phyloP scores from a whole-genome alignment of 2,797 vertebrate genomes.

The Rachycentron canadum region DNA sequence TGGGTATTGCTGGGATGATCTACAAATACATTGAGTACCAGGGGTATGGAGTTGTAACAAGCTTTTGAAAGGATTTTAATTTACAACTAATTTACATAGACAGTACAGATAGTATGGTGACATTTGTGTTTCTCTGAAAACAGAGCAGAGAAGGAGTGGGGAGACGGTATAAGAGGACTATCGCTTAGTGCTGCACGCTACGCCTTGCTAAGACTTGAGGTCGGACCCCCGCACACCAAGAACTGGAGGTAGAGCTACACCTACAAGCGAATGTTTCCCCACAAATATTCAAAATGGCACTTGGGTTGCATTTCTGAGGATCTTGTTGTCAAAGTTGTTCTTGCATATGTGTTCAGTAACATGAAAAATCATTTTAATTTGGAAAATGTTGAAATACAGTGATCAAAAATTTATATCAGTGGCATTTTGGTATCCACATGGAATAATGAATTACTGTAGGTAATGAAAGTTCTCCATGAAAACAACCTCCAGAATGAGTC shows the following conservation, averaged over 20 bases:
- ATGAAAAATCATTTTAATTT: background rate
- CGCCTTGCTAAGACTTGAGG: conserved; percentile 92
- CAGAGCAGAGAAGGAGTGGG: conserved; percentile 99
- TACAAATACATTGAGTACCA: conserved; percentile 99
- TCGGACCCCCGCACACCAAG: conserved; percentile 97
- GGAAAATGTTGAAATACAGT: background rate
- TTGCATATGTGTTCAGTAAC: background rate
- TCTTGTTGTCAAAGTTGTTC: background rate
- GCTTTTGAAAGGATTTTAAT: background rate
- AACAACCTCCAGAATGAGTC: background rate
- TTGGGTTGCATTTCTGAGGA: background rate
- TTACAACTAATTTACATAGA: no score
- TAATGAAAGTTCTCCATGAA: background rate
- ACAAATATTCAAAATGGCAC: background rate
- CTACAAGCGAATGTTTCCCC: background rate
- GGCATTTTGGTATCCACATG: background rate
- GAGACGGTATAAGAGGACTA: conserved; percentile 96
- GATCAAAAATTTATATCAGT: background rate
- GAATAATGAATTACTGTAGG: background rate
- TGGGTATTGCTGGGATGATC: conserved; percentile 98
- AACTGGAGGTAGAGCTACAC: conserved; percentile 92
- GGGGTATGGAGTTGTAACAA: conserved; percentile 84
- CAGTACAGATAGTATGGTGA: background rate
- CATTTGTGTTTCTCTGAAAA: conserved; percentile 24
- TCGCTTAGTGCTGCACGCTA: conserved; percentile 96